Conservation (phyloP, 2,888 invertebrate genomes). For the Mycalesis mineus region DNA sequence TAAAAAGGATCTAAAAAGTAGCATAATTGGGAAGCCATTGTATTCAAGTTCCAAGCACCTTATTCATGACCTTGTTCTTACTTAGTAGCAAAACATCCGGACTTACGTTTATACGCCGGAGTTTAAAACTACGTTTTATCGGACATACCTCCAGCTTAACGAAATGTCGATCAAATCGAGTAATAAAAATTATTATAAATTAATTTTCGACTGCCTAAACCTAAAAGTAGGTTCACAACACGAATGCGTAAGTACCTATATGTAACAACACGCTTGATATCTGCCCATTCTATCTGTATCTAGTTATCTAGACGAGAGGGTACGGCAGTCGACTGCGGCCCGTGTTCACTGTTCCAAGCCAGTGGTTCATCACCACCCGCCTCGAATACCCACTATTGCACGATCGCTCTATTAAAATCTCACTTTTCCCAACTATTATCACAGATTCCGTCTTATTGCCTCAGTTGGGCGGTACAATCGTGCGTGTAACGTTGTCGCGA, state of each 20-base stretch:
- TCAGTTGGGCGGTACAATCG: not conserved
- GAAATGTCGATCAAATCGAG: too few relatives aligned
- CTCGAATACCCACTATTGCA: constrained; percentile 42
- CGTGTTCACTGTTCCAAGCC: constrained; percentile 72
- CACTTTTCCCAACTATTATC: constrained; percentile 19
- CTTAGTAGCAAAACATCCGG: too few relatives aligned
- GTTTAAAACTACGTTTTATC: too few relatives aligned
- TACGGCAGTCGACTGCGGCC: constrained; percentile 43
- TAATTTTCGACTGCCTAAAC: too few relatives aligned
- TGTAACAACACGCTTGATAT: constrained; percentile 4
- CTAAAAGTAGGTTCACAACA: not conserved
- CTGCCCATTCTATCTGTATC: constrained; percentile 24
- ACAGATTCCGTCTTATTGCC: constrained; percentile 7
- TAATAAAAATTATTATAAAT: too few relatives aligned
- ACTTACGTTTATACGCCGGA: too few relatives aligned
- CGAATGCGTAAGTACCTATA: not conserved
- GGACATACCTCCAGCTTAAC: too few relatives aligned
- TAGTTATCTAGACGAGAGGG: constrained; percentile 38
- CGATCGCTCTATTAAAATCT: constrained; percentile 36
- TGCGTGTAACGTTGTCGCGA: not conserved
- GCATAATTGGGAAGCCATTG: too few relatives aligned
- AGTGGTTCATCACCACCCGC: constrained; percentile 62
- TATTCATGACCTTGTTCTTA: too few relatives aligned
- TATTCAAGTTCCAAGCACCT: too few relatives aligned
- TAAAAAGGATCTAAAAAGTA: too few relatives aligned